Percentiles rank a stretch among this genome's conserved stretches.
Conservation (phyloP, 2,113 vertebrate genomes). For the Martes martes region DNA sequence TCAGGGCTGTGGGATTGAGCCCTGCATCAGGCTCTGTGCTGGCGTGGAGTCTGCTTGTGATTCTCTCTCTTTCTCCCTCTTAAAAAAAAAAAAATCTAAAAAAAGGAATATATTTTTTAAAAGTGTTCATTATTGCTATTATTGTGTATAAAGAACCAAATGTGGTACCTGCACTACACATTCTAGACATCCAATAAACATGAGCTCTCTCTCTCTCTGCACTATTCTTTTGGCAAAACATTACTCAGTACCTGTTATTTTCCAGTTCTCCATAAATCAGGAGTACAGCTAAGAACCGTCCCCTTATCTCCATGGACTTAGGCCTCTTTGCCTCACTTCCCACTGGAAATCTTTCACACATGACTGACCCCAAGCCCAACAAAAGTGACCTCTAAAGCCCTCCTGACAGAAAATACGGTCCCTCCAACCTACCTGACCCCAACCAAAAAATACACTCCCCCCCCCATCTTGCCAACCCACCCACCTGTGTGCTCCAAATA, state of each 20-base stretch:
- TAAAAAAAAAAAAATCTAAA: background rate
- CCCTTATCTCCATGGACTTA: background rate
- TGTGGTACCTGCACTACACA: no score
- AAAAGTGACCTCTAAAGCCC: background rate
- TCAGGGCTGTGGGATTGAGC: background rate
- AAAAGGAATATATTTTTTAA: background rate
- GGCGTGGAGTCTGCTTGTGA: background rate
- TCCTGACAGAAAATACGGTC: background rate
- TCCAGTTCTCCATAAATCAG: background rate
- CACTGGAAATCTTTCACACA: background rate
- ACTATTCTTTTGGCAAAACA: background rate
- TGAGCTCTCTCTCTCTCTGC: background rate
- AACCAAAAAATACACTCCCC: background rate
- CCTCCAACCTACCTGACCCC: background rate
- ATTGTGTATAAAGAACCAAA: background rate
- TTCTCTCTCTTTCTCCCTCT: background rate
- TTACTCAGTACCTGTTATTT: background rate
- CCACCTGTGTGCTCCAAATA: background rate
- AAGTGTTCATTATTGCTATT: background rate
- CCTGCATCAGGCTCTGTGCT: background rate
- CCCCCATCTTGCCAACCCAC: no score
- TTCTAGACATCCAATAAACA: background rate
- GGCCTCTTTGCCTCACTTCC: slow-evolving; percentile 1
- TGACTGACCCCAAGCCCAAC: background rate
- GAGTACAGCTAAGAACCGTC: background rate